Percentiles rank a stretch among this genome's conserved stretches.
These are phyloP conservation scores for Phacellophora camtschatica DNA, from an alignment of 30 jellyfish, hydroid and myxozoan species.

Conservation along the genomic window DNA sequence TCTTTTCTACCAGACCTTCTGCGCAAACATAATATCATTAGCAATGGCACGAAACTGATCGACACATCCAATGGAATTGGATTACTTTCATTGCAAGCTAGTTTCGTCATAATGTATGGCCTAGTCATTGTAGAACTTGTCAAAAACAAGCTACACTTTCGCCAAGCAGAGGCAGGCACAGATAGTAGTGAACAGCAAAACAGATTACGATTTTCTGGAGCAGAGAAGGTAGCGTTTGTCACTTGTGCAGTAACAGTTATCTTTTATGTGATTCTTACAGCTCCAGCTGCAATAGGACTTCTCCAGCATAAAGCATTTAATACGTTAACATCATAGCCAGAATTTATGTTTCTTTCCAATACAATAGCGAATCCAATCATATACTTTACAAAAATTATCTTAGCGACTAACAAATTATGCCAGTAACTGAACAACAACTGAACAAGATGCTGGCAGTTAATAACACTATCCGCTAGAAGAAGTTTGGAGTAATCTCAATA, in stretches of 20 bases:
- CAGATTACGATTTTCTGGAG: not conserved
- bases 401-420: not conserved
- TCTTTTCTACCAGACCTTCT: not conserved
- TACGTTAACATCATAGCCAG: not conserved
- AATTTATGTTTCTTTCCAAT: not conserved
- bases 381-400: not conserved
- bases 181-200: not conserved
- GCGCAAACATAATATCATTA: not conserved
- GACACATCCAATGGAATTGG: not conserved
- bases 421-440: no score
- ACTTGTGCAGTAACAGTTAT: slow-evolving; percentile 14
- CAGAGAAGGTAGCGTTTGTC: slow-evolving; percentile 24
- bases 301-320: not conserved
- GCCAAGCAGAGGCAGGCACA: not conserved
- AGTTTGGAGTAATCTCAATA: no score
- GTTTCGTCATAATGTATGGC: not conserved
- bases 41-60: not conserved
- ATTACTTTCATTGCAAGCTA: not conserved
- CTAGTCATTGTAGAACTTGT: not conserved
- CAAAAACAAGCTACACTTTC: not conserved
- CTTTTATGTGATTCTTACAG: not conserved
- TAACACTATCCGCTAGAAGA: no score
- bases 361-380: not conserved
- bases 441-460: no score
- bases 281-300: not conserved